Evolutionary conservation across 2,888 invertebrate genomes (phyloP), one percentile per base, ranked within the genome.

Genomic region (Heliothis peltigera): DNA sequence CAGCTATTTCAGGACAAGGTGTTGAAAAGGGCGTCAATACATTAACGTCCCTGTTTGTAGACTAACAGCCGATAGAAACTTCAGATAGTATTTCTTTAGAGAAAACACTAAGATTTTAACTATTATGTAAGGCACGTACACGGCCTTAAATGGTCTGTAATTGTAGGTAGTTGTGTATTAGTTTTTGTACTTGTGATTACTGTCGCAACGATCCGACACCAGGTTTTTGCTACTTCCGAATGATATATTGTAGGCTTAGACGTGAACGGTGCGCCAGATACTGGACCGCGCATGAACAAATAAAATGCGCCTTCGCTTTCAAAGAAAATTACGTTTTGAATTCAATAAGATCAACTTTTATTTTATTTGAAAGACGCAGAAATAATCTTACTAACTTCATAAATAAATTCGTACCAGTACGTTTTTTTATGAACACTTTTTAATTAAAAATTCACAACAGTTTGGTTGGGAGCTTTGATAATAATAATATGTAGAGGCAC

Each of bases 91-190:
- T 84, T 83, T 80, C 80, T 80, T 80, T 81, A 83, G 81, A 84
- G 80, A 81, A 88, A 87, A 87, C 85, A 87, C 86, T 89, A 87
- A 90, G 89, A 89, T 89, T 88, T 89, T 84, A 86, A 86, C 87
- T 87, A 89, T 89, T 87, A 86, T 91, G 91, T 90, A 88, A 89
- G 89, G 89, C 90, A 90, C 91, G 91, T 92, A 87, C 85, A 81
- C 78, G 68, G 79, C 94, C 93, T 86, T 93, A 94, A 91, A 92
- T 91, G 94, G 94, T 83, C 86, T 84, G 91, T 94, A 94, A 94
- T 94, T 93, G 93, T 90, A 89, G 91, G 87, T 85, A 89, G 89
- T 86, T 89, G 91, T 87, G 85, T 68, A 75, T 82, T 79, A 60
- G 86, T 93, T 94, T 92, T 93, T 93, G 89, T 86, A 52, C 73